These are phyloP conservation scores for Margaritifera margaritifera DNA, from an alignment of 2,888 invertebrate genomes.

Conservation along the genomic window DNA sequence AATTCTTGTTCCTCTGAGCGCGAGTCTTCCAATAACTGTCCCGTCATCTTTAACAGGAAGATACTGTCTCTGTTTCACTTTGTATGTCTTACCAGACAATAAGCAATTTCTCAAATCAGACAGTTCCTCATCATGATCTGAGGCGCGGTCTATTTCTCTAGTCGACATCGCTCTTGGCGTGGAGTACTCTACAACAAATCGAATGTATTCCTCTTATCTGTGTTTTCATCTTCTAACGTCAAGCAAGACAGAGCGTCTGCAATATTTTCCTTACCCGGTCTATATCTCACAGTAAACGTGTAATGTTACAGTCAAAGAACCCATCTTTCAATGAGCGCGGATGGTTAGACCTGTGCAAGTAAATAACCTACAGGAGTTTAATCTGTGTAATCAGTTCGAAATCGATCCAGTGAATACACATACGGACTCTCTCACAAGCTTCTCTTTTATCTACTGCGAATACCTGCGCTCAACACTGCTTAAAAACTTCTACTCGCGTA, in stretches of 20 bases:
- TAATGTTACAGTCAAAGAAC: slow-evolving; percentile 22
- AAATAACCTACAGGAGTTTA: slow-evolving; percentile 39
- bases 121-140: slow-evolving; percentile 9
- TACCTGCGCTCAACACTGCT: slow-evolving; percentile 19
- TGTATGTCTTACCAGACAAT: too few relatives aligned
- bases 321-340: slow-evolving; percentile 25
- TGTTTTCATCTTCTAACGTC: not conserved
- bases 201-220: slow-evolving; percentile 9
- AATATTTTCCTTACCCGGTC: slow-evolving; percentile 24
- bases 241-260: slow-evolving; percentile 5
- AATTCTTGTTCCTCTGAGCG: too few relatives aligned
- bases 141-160: slow-evolving; percentile 12
- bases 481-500: slow-evolving; percentile 20
- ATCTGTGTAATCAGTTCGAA: slow-evolving; percentile 43
- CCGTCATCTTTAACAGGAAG: too few relatives aligned
- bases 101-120: not conserved
- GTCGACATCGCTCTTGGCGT: slow-evolving; percentile 16
- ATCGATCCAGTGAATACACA: slow-evolving; percentile 40
- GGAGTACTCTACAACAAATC: slow-evolving; percentile 13
- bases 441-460: slow-evolving; percentile 35
- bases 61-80: too few relatives aligned
- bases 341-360: slow-evolving; percentile 25
- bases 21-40: too few relatives aligned
- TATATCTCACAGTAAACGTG: slow-evolving; percentile 18
- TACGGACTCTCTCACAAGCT: slow-evolving; percentile 42